Base-by-base conservation (phyloP, 2,797 vertebrate species). In the Tolypeutes matacus region DNA sequence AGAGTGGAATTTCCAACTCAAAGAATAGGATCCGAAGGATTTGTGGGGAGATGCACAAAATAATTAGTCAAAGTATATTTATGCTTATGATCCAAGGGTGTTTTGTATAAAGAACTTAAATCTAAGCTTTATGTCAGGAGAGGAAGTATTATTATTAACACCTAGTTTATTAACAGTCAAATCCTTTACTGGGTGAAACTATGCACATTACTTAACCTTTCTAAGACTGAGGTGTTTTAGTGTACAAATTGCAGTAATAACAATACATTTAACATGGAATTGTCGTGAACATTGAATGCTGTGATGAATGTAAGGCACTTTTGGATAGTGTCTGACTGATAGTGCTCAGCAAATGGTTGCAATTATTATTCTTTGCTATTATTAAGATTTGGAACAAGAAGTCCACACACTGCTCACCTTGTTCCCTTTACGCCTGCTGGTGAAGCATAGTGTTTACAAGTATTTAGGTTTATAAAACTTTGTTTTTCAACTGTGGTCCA, bases 51-150 rank as follows among this genome's bases (percentile, higher is more conserved):
- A 85, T 27, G 6, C 39, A 89, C 25, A 80, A 83, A 93, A 81
- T 69, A 75, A 89, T 95, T 72, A 94, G 51, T 87, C 46, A 77
- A 93, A 85, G 36, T 39, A n/a, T 62, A 80, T 5, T 7, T 27
- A 25, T 34, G 64, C 31, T 65, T 64, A 76, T 4, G 31, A 77
- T n/a, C 27, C 5, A 77, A 77, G 2, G 17, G 4, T 67, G n/a
- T 53, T 64, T 76, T 6, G 15, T 75, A 23, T 56, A 62, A 96
- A 67, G 18, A 60, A 88, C 29, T 80, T 65, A 60, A 18, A 62
- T 56, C 27, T 92, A 34, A 80, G 73, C 60, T 85, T 78, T 73
- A 2, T 34, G 12, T 34, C 60, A 46, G 51, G 34, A 42, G 6
- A 65, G 20, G 42, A 1, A 75, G 12, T 23, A 56, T 0, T 53